These are phyloP conservation scores for Acleris sparsana DNA, from an alignment of 2,888 invertebrate species.

Conservation along the genomic window DNA sequence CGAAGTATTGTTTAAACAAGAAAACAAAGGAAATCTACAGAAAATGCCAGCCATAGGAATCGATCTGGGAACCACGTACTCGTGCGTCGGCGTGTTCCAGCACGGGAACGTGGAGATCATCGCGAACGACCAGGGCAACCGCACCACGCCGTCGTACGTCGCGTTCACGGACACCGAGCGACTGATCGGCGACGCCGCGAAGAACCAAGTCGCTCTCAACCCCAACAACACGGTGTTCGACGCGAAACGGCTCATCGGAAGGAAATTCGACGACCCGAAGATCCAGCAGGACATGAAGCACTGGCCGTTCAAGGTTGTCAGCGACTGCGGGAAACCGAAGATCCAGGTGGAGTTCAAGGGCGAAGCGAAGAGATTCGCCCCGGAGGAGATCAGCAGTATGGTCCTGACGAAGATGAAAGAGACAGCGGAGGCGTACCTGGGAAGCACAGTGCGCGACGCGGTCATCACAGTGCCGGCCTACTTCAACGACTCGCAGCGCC, in stretches of 20 bases:
- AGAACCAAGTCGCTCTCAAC: constrained; percentile 87
- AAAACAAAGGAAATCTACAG: constrained; percentile 29
- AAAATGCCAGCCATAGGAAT: constrained; percentile 76
- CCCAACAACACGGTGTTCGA: constrained; percentile 87
- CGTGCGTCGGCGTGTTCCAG: constrained; percentile 89
- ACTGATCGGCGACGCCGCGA: constrained; percentile 83
- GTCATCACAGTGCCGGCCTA: constrained; percentile 89
- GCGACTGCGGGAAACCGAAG: constrained; percentile 84
- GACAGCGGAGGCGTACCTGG: constrained; percentile 66
- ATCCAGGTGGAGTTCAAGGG: constrained; percentile 85
- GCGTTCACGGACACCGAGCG: constrained; percentile 85
- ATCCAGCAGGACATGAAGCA: constrained; percentile 89
- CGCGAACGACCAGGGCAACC: constrained; percentile 91
- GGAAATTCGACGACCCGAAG: constrained; percentile 86
- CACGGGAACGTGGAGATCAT: constrained; percentile 89
- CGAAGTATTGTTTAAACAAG: constrained; percentile 28
- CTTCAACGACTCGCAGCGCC: constrained; percentile 45
- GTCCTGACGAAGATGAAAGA: constrained; percentile 53
- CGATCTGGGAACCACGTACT: constrained; percentile 80
- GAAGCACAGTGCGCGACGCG: constrained; percentile 84
- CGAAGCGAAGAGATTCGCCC: constrained; percentile 82
- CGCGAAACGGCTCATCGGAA: constrained; percentile 90
- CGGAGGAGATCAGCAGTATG: constrained; percentile 87
- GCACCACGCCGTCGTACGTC: constrained; percentile 91
- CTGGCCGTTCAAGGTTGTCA: constrained; percentile 89